Conservation (phyloP, 2,113 vertebrate species). For the Notechis scutatus region DNA sequence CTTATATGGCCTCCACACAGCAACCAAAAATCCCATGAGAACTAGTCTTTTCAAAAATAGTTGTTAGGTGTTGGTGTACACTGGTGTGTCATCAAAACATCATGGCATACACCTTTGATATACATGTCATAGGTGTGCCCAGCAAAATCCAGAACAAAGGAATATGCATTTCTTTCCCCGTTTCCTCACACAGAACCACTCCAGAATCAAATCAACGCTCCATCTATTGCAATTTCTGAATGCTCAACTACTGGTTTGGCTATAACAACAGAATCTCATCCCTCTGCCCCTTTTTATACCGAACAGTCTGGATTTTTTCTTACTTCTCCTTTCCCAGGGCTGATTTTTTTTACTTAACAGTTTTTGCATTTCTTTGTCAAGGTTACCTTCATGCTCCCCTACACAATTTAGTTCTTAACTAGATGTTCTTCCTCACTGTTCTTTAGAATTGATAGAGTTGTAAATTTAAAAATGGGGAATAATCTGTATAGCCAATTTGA, state of each 20-base stretch:
- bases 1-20: neutral
- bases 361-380: neutral
- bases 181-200: neutral
- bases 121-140: neutral
- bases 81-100: neutral
- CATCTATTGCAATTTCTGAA: neutral
- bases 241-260: neutral
- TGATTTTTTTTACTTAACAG: neutral
- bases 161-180: neutral
- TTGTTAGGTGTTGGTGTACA: neutral
- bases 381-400: neutral
- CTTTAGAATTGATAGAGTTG: neutral
- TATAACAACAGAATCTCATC: neutral
- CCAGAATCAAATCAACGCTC: neutral
- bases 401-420: neutral
- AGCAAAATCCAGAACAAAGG: neutral
- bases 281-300: neutral
- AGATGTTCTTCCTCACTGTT: neutral
- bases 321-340: neutral
- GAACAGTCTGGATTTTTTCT: neutral
- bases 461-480: neutral
- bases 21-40: neutral
- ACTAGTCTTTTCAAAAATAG: neutral
- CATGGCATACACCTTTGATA: neutral
- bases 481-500: neutral